phyloP scores from a whole-genome alignment of 2,113 vertebrate genomes.

The Lepidiolamprologus cunningtoni region DNA sequence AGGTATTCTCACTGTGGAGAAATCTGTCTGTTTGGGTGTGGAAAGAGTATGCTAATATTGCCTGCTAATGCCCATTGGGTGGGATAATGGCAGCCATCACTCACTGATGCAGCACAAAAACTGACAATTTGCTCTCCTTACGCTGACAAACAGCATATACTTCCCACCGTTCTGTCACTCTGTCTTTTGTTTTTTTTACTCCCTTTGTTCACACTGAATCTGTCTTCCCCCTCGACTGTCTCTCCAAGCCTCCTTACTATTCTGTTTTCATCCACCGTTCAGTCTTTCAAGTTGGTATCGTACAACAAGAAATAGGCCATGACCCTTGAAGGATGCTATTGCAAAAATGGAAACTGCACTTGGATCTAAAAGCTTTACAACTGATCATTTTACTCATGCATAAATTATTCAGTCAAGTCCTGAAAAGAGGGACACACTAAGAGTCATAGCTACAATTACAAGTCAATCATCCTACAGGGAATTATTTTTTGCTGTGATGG shows the following conservation, averaged over 20 bases:
- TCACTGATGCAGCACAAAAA: constrained; percentile 51
- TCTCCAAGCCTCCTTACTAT: background rate
- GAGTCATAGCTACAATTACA: constrained; percentile 47
- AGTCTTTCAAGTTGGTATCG: background rate
- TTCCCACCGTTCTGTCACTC: constrained; percentile 39
- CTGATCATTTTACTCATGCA: constrained; percentile 52
- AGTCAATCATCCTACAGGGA: constrained; percentile 42
- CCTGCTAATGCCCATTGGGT: constrained; percentile 62
- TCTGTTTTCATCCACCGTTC: background rate
- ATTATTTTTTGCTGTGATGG: constrained; percentile 15
- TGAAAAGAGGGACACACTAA: constrained; percentile 45
- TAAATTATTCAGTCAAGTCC: constrained; percentile 54
- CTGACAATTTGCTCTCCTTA: constrained; percentile 43
- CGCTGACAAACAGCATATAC: constrained; percentile 48
- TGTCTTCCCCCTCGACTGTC: background rate
- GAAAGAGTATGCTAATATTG: constrained; percentile 57
- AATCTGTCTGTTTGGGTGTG: constrained; percentile 34
- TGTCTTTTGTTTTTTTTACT: constrained; percentile 7
- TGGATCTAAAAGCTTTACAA: constrained; percentile 54
- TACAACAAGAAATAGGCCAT: constrained; percentile 5
- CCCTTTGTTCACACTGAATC: background rate
- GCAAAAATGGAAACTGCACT: constrained; percentile 33
- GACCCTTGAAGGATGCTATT: constrained; percentile 23
- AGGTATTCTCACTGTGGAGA: constrained; percentile 48
- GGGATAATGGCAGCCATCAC: constrained; percentile 64